Percentiles rank a stretch among this genome's conserved stretches.
Conservation (phyloP, 2,888 invertebrate species). For the Taphrorychus bicolor region DNA sequence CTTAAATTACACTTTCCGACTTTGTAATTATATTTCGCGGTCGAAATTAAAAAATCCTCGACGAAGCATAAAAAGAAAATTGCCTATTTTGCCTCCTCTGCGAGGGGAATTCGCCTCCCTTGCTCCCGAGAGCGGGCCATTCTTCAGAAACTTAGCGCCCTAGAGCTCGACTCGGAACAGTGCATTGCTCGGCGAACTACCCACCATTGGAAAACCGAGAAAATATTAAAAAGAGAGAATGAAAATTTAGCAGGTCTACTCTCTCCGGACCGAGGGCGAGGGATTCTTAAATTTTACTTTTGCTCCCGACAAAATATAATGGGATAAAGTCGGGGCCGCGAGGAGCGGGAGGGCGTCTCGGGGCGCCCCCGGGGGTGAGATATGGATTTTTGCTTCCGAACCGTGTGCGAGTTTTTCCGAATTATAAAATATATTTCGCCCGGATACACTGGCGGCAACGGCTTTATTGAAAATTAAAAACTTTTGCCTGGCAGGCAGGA, state of each 20-base stretch:
- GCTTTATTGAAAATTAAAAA: conserved; percentile 52
- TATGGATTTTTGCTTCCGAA: conserved; percentile 61
- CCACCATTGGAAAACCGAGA: conserved; percentile 11
- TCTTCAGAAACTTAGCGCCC: background rate
- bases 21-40: conserved; percentile 48
- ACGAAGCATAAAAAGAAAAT: conserved; percentile 57
- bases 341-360: conserved; percentile 26
- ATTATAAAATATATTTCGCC: conserved; percentile 59
- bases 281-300: conserved; percentile 61
- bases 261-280: conserved; percentile 52
- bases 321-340: conserved; percentile 56
- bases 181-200: conserved; percentile 13
- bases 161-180: too few species aligned
- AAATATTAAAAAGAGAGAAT: conserved; percentile 40
- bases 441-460: conserved; percentile 43
- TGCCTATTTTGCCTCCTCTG: conserved; percentile 56
- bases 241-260: conserved; percentile 53
- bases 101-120: too few species aligned
- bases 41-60: conserved; percentile 58
- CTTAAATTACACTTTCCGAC: conserved; percentile 40
- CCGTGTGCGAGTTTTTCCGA: conserved; percentile 56
- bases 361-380: conserved; percentile 52
- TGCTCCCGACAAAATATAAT: conserved; percentile 62
- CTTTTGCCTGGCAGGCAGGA: conserved; percentile 35
- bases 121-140: background rate